Percentiles rank a stretch among this genome's conserved stretches.
phyloP scores from a whole-genome alignment of 2,797 vertebrate species.

The Microtus obscurus region DNA sequence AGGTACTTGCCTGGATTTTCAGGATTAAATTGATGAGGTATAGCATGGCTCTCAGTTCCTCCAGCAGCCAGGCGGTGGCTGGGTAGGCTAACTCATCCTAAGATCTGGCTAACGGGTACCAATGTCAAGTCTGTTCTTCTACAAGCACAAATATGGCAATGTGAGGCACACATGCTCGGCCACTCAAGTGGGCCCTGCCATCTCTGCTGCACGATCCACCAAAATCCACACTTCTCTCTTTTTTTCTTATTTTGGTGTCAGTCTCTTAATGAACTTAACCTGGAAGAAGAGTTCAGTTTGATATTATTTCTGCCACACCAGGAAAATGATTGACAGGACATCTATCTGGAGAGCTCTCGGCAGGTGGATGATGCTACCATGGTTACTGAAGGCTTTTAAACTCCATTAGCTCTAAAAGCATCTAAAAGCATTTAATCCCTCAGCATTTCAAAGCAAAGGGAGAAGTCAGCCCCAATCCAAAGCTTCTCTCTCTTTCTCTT shows the following conservation, averaged over 20 bases:
- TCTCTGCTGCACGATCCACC: not conserved
- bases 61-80: no score
- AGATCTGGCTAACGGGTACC: not conserved
- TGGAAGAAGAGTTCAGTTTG: not conserved
- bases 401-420: not conserved
- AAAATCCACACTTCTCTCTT: not conserved
- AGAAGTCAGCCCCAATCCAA: not conserved
- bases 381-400: not conserved
- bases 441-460: conserved; percentile 11
- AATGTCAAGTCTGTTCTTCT: not conserved
- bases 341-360: not conserved
- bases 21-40: not conserved
- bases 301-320: not conserved
- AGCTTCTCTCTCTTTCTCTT: not conserved
- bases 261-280: not conserved
- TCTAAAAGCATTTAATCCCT: conserved; percentile 29
- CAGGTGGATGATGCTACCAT: not conserved
- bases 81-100: not conserved
- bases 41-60: not conserved
- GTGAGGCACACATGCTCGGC: accelerated
- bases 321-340: not conserved
- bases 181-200: not conserved
- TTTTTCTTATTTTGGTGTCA: not conserved
- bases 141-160: accelerated
- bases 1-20: not conserved